A percentile compares a stretch with the other conserved stretches of the same genome.
Conservation (phyloP, 2,113 vertebrate genomes). For the Centropus unirufus region DNA sequence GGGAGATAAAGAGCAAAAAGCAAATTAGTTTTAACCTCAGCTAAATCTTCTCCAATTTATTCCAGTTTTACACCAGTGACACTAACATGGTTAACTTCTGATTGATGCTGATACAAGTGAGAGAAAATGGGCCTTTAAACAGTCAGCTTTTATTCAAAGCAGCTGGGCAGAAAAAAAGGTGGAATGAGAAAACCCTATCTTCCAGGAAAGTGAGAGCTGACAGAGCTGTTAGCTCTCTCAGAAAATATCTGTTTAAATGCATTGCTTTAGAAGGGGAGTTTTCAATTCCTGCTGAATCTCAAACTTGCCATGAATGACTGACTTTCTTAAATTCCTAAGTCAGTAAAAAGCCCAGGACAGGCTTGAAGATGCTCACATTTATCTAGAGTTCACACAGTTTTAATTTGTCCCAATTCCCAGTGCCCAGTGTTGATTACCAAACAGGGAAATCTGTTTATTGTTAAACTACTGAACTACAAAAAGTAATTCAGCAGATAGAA, state of each 20-base stretch:
- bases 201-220: slow-evolving; percentile 13
- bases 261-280: background rate
- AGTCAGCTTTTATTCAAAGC: slow-evolving; percentile 30
- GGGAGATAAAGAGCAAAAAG: background rate
- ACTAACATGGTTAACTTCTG: slow-evolving; percentile 31
- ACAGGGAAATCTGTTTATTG: background rate
- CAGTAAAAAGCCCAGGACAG: background rate
- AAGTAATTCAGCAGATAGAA: background rate
- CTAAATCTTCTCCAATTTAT: slow-evolving; percentile 59
- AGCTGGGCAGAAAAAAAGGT: slow-evolving; percentile 39
- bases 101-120: slow-evolving; percentile 17
- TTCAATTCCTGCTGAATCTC: background rate
- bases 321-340: background rate
- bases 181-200: background rate
- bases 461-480: background rate
- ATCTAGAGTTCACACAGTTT: background rate
- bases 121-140: slow-evolving; percentile 24
- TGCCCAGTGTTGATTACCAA: background rate
- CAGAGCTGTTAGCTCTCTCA: background rate
- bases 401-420: background rate
- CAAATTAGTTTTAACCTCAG: slow-evolving; percentile 47
- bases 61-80: slow-evolving; percentile 25
- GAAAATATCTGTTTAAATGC: slow-evolving; percentile 12
- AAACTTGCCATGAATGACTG: background rate
- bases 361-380: background rate